Evolutionary conservation across 2,113 vertebrate genomes (phyloP).

Genomic region (Saguinus midas): DNA sequence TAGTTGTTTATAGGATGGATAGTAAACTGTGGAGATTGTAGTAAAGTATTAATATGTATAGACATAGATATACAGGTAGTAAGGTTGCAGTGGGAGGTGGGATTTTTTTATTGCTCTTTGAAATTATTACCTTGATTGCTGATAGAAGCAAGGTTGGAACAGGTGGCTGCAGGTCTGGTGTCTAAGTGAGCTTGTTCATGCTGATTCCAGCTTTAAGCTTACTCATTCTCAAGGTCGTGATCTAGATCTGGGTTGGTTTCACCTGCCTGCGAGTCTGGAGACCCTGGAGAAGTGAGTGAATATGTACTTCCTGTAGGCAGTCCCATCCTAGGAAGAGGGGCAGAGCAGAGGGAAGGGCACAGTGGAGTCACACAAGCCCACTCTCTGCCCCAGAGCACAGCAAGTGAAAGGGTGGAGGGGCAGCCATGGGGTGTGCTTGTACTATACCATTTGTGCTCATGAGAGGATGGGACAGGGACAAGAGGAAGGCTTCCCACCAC

Average conservation of each 20-base stretch:
- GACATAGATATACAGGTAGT: too few relatives aligned
- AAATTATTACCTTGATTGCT: neutral
- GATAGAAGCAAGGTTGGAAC: neutral
- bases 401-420: neutral
- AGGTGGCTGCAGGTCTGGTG: neutral
- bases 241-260: too few relatives aligned
- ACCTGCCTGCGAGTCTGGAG: neutral
- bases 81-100: neutral
- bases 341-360: rapidly evolving
- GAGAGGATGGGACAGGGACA: rapidly evolving
- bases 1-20: too few relatives aligned
- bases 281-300: neutral
- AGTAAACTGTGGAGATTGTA: too few relatives aligned
- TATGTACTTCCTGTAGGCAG: rapidly evolving
- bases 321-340: too few relatives aligned
- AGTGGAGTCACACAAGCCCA: rapidly evolving
- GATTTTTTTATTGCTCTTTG: neutral
- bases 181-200: neutral
- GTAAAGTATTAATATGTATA: neutral
- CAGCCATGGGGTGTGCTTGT: too few relatives aligned
- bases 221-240: neutral
- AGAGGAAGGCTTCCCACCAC: neutral
- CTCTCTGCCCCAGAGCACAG: too few relatives aligned
- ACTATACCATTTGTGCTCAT: neutral
- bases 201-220: neutral